Base-by-base conservation (phyloP, 2,888 invertebrate genomes). In the Vesta saturnalis region DNA sequence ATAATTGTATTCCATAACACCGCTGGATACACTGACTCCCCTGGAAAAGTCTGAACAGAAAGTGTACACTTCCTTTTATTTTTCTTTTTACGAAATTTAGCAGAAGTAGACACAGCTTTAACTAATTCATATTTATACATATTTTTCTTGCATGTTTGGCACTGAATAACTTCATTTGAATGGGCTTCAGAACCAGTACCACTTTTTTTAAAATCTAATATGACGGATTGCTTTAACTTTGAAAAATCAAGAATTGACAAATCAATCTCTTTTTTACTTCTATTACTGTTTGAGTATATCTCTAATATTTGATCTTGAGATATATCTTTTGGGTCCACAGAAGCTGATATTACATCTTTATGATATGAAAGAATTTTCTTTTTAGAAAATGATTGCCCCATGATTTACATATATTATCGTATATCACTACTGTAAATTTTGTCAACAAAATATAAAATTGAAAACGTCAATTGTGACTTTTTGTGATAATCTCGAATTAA, bases 71-170 rank as follows among this genome's bases (percentile, higher is more conserved):
- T n/a, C 49, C 16, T 49, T 23, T 3, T 12, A 23, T 15, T 30
- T 15, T 22, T 23, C 21, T 56, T 56, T 30, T 6, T 12, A 1
- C n/a, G 22, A 15, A 56, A n/a, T 56, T 56, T 56, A 12, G 56
- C 56, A 22, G 56, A 56, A 22, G 56, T 56, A 1, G 56, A 56
- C n/a, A 23, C 30, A n/a, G 56, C 23, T 56, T 23, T 56, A 12
- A 56, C 21, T 56, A 56, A 15, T 30, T 56, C 56, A 14, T 56
- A 56, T 14, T 30, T 56, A 14, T 23, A 56, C 5, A 12, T 56
- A 23, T n/a, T n/a, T n/a, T n/a, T n/a, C n/a, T n/a, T n/a, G n/a
- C n/a, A n/a, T n/a, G n/a, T n/a, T n/a, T n/a, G n/a, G n/a, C n/a
- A n/a, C 23, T 23, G 23, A 47, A 14, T 14, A 1, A 2, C 15